These are phyloP conservation scores for Leucozona laternaria DNA, from an alignment of 2,888 invertebrate genomes.

Conservation along the genomic window DNA sequence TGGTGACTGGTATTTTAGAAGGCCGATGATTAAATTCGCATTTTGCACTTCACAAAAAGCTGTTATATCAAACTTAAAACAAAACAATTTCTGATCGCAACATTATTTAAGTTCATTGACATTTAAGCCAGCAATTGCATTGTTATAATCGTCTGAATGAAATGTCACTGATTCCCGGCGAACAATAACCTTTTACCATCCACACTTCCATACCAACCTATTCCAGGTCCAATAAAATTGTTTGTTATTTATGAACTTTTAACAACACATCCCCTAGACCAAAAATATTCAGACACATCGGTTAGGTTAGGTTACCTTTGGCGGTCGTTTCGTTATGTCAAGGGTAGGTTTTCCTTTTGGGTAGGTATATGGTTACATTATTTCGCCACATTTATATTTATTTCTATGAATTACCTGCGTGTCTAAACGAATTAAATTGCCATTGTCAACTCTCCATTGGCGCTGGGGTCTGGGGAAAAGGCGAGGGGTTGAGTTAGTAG, in stretches of 20 bases:
- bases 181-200: constrained; percentile 48
- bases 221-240: constrained; percentile 30
- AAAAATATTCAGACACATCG: constrained; percentile 13
- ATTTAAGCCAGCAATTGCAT: constrained; percentile 31
- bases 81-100: too few species aligned
- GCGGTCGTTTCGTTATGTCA: constrained; percentile 25
- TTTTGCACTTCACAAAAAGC: too few species aligned
- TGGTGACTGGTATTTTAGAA: too few species aligned
- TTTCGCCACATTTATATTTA: constrained; percentile 49
- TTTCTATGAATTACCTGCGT: constrained; percentile 71
- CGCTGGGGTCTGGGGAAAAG: too few species aligned
- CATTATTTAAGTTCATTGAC: constrained; percentile 39
- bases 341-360: constrained; percentile 51
- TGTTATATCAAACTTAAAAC: too few species aligned
- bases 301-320: constrained; percentile 35
- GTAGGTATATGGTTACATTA: constrained; percentile 60
- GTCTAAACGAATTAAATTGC: constrained; percentile 75
- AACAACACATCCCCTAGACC: constrained; percentile 54
- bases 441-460: constrained; percentile 66
- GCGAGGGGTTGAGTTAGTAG: neutral
- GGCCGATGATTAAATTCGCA: too few species aligned
- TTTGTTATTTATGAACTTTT: constrained; percentile 68
- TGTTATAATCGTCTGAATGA: constrained; percentile 43
- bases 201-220: constrained; percentile 9
- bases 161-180: constrained; percentile 63